phyloP scores from a whole-genome alignment of 2,888 invertebrate species.

The Lithophane semibrunnea region DNA sequence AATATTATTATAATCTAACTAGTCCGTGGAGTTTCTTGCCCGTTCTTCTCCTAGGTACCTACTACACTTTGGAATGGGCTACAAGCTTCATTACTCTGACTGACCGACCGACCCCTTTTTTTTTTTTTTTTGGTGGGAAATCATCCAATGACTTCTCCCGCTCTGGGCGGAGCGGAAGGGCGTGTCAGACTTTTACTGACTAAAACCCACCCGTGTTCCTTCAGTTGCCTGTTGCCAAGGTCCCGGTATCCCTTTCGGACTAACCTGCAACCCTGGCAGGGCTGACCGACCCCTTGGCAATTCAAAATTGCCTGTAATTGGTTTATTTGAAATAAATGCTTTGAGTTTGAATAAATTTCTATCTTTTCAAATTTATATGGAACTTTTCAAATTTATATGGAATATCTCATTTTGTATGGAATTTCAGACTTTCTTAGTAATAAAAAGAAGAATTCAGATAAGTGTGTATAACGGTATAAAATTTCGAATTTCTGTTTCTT shows the following conservation, averaged over 20 bases:
- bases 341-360: neutral
- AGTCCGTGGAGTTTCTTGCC: neutral
- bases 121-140: too few species aligned
- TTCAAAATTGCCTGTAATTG: neutral
- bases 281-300: neutral
- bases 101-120: too few species aligned
- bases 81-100: neutral
- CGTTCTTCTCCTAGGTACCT: neutral
- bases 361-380: neutral
- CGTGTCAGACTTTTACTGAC: too few species aligned
- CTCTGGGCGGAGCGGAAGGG: too few species aligned
- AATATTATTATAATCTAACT: neutral
- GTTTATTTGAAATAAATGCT: neutral
- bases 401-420: too few species aligned
- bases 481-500: slow-evolving; percentile 8
- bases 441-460: neutral
- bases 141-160: too few species aligned
- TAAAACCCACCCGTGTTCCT: too few species aligned
- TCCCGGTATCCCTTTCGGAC: too few species aligned
- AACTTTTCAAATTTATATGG: too few species aligned
- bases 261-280: too few species aligned
- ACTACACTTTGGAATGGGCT: neutral
- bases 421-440: neutral
- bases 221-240: too few species aligned
- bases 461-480: slow-evolving; percentile 9